Evolutionary conservation across 2,113 vertebrate genomes (phyloP).

Genomic region (Mugil cephalus): DNA sequence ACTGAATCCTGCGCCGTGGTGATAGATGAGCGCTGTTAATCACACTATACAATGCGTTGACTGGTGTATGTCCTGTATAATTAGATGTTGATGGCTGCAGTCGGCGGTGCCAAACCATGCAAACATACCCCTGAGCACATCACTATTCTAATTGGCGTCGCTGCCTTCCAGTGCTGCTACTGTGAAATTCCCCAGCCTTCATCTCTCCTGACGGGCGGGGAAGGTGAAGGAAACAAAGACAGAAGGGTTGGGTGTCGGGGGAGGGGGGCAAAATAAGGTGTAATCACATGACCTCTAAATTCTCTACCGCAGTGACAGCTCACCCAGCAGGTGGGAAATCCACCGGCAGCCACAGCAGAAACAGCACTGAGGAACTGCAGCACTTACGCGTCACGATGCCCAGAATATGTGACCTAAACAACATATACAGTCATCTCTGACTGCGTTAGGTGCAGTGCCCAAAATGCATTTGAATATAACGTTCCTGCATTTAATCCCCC

Average conservation of each 20-base stretch:
- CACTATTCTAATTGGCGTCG: constrained; percentile 33
- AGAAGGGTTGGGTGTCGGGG: background rate
- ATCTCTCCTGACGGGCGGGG: background rate
- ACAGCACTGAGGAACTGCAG: constrained; percentile 16
- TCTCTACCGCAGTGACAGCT: constrained; percentile 27
- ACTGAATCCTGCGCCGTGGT: background rate
- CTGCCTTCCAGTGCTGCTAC: background rate
- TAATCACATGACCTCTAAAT: constrained; percentile 46
- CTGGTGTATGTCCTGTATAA: constrained; percentile 39
- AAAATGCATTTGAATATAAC: no score
- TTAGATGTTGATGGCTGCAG: constrained; percentile 41
- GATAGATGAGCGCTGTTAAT: constrained; percentile 30
- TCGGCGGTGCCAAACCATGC: constrained; percentile 25
- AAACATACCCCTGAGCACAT: constrained; percentile 28
- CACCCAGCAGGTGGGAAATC: constrained; percentile 39
- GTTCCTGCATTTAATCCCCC: no score
- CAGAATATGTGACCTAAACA: background rate
- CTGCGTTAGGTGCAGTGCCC: no score
- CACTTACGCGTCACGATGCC: no score
- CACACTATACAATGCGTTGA: constrained; percentile 15
- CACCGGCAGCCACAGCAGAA: constrained; percentile 10
- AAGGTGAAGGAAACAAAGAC: constrained; percentile 12
- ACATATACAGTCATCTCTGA: background rate
- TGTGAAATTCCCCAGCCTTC: constrained; percentile 4
- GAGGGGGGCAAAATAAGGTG: background rate